These are phyloP conservation scores for Hedya salicella DNA, from an alignment of 2,888 invertebrate species.

Conservation along the genomic window DNA sequence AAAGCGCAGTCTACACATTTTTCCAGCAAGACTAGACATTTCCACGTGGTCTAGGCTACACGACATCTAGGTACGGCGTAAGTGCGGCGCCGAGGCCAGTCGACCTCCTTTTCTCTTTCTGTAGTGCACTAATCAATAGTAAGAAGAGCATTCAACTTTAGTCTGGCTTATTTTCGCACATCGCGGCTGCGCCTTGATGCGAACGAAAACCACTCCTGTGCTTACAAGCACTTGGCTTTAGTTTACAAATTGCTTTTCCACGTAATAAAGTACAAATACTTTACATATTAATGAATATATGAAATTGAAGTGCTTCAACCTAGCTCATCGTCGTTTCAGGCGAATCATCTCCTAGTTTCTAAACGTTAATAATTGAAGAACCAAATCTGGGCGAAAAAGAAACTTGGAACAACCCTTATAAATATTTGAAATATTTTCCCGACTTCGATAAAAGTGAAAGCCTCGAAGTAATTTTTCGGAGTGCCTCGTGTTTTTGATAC, in stretches of 20 bases:
- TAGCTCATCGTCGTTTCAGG: conserved; percentile 1
- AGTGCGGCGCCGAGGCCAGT: conserved; percentile 41
- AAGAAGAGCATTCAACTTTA: conserved; percentile 54
- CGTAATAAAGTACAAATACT: neutral
- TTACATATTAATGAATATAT: conserved; percentile 12
- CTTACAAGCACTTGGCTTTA: neutral
- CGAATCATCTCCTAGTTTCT: conserved; percentile 9
- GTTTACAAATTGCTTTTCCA: neutral
- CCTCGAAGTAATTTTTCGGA: conserved; percentile 28
- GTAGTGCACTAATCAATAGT: conserved; percentile 52
- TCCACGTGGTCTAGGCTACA: conserved; percentile 17
- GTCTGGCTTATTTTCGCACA: conserved; percentile 50
- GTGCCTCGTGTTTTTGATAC: conserved; percentile 5
- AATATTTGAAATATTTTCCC: conserved; percentile 25
- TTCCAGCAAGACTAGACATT: neutral
- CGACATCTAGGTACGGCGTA: conserved; percentile 21
- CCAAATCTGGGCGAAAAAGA: conserved; percentile 28
- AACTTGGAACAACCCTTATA: conserved; percentile 31
- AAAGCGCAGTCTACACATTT: neutral
- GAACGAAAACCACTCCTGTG: conserved; percentile 33
- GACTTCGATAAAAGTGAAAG: conserved; percentile 8
- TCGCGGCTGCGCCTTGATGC: conserved; percentile 52
- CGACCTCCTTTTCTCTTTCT: conserved; percentile 47
- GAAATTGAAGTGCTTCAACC: conserved; percentile 4
- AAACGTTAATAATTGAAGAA: conserved; percentile 27